These are phyloP conservation scores for Atractosteus spatula DNA, from an alignment of 2,113 vertebrate species.

Conservation along the genomic window DNA sequence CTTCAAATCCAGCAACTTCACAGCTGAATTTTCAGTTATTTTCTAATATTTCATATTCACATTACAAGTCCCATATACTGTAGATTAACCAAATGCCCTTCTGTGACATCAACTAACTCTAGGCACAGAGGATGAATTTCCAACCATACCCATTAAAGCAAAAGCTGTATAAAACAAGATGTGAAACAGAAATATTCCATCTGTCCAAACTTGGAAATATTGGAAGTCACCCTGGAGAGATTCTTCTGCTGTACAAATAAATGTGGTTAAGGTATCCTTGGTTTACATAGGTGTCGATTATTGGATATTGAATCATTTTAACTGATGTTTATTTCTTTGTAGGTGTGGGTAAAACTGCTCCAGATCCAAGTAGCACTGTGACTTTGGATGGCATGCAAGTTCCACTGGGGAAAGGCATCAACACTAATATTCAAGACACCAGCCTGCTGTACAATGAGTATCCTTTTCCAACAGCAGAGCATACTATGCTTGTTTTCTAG, in stretches of 20 bases:
- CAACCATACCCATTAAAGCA: no score
- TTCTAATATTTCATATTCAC: no score
- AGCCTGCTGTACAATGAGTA: slow-evolving; percentile 98
- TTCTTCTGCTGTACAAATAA: no score
- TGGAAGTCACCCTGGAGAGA: no score
- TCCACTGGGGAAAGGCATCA: slow-evolving; percentile 80
- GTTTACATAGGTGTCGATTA: not conserved
- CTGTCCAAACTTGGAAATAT: not conserved
- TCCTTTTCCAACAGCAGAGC: slow-evolving; percentile 68
- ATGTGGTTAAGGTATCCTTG: not conserved
- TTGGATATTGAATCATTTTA: not conserved
- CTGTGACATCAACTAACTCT: no score
- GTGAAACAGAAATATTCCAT: no score
- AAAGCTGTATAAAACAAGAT: no score
- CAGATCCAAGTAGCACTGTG: slow-evolving; percentile 79
- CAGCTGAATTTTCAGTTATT: no score
- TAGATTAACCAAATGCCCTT: no score
- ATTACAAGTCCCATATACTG: no score
- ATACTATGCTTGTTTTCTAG: not conserved
- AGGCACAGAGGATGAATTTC: no score
- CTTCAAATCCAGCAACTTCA: no score
- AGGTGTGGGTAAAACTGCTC: slow-evolving; percentile 92
- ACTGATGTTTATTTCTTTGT: slow-evolving; percentile 12
- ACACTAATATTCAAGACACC: slow-evolving; percentile 85
- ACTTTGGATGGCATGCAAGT: slow-evolving; percentile 84